A percentile compares a stretch with the other conserved stretches of the same genome.
These are phyloP conservation scores for Hypocryptadius cinnamomeus DNA, from an alignment of 2,113 vertebrate genomes.

Conservation along the genomic window DNA sequence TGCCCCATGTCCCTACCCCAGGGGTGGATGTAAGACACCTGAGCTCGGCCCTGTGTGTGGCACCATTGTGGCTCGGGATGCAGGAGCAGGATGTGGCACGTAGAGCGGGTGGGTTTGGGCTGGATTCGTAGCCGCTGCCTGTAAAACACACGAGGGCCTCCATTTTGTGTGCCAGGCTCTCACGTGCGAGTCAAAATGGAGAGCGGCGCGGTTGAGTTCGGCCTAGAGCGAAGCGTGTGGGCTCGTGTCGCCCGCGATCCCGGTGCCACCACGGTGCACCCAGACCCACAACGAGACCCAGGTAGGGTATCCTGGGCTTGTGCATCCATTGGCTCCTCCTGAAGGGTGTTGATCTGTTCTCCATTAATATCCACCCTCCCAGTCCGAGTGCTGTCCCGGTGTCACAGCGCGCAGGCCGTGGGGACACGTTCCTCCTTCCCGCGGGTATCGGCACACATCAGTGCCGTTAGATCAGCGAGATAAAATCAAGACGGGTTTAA, in stretches of 20 bases:
- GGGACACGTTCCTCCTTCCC: background rate
- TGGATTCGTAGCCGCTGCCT: background rate
- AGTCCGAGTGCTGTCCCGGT: accelerated
- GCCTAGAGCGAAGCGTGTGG: background rate
- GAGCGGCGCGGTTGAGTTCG: background rate
- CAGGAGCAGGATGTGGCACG: background rate
- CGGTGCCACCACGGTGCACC: accelerated
- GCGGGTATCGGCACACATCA: background rate
- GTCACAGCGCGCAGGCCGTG: accelerated
- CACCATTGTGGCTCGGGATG: accelerated
- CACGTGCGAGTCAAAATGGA: conserved; percentile 20
- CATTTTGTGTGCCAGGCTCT: conserved; percentile 50
- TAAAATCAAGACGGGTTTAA: conserved; percentile 7
- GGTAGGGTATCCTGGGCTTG: background rate
- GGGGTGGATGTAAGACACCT: accelerated
- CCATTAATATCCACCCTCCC: background rate
- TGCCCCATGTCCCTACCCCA: background rate
- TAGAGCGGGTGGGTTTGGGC: background rate
- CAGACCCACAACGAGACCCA: accelerated
- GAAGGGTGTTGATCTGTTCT: background rate
- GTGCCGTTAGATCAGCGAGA: background rate
- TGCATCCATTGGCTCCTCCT: background rate
- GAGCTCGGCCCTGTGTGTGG: background rate
- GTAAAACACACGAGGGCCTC: background rate
- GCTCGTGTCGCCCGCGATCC: accelerated